Base-by-base conservation (phyloP, 2,797 vertebrate genomes). In the Eulemur rubriventer region DNA sequence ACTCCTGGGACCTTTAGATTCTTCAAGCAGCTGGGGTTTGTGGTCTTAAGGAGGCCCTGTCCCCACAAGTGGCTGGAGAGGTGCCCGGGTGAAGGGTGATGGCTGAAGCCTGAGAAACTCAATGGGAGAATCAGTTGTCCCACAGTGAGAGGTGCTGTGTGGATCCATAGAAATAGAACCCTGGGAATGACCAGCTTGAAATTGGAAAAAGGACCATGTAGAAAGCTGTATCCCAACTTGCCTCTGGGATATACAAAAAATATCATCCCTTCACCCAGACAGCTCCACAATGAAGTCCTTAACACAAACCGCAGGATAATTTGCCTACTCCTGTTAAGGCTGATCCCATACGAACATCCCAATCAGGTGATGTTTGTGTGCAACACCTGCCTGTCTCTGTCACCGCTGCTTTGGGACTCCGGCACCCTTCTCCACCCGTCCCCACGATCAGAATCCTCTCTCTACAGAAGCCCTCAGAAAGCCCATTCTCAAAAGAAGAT, bases 41-140 rank as follows among this genome's bases (percentile, higher is more conserved):
- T 96, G 84, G 73, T 91, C 94, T 96, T 96, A 91, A 89, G 89
- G 79, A 95, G 92, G 61, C 89, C 89, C 35, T 82, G 67, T 84
- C 84, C 94, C 85, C 1, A 2, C 38, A 7, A 81, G 55, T 50
- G 46, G 11, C 30, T 96, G 89, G 92, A 92, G 67, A 41, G 12
- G 17, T 1, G 81, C 76, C 90, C 72, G 18, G 48, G 22, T 33
- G 57, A 41, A 91, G 52, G 63, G 38, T 41, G 55, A 8, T n/a
- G 52, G 35, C 14, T 50, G 7, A 80, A 20, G 30, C 26, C 85
- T 61, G 63, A 75, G 61, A 72, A 82, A 16, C n/a, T 82, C 59
- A 18, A 1, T 26, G 46, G 81, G 65, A 85, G 46, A 90, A n/a
- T 30, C 38, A 1, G 6, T 57, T 76, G 70, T 57, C 69, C 75